Conservation (phyloP, 2,888 invertebrate species). For the Ephialtes manifestator region DNA sequence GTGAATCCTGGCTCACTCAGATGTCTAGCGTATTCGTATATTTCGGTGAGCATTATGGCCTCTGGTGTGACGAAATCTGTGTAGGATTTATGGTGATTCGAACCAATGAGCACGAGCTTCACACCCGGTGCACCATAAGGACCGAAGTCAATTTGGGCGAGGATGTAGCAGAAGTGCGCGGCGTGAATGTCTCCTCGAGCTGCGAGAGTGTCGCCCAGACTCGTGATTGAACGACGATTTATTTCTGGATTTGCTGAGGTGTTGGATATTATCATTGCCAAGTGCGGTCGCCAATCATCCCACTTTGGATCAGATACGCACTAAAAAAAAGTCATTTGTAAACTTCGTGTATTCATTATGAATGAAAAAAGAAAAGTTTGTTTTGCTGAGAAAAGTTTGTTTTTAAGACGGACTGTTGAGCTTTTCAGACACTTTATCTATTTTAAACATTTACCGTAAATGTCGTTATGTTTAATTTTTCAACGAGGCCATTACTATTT, state of each 20-base stretch:
- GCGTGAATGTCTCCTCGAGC: slow-evolving; percentile 94
- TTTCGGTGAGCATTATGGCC: slow-evolving; percentile 97
- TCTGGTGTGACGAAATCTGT: slow-evolving; percentile 91
- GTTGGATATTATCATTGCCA: slow-evolving; percentile 97
- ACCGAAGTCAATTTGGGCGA: slow-evolving; percentile 91
- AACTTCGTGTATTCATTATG: too few relatives aligned
- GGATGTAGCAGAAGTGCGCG: slow-evolving; percentile 98
- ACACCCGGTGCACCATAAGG: slow-evolving; percentile 86
- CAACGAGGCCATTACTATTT: too few relatives aligned
- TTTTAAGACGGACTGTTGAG: too few relatives aligned
- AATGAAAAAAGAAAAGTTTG: too few relatives aligned
- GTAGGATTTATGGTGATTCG: slow-evolving; percentile 89
- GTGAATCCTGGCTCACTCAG: slow-evolving; percentile 92
- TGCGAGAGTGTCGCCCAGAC: slow-evolving; percentile 91
- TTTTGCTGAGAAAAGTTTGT: too few relatives aligned
- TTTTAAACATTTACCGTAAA: too few relatives aligned
- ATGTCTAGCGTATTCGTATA: slow-evolving; percentile 97
- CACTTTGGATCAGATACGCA: slow-evolving; percentile 91
- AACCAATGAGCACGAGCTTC: slow-evolving; percentile 94
- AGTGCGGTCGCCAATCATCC: slow-evolving; percentile 98
- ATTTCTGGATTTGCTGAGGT: slow-evolving; percentile 91
- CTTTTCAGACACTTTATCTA: too few relatives aligned
- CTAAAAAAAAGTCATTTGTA: slow-evolving; percentile 84
- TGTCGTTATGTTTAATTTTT: too few relatives aligned
- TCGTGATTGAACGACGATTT: slow-evolving; percentile 91